Percentiles rank a stretch among this genome's conserved stretches.
These are phyloP conservation scores for Platichthys flesus DNA, from an alignment of 2,113 vertebrate species.

Conservation along the genomic window DNA sequence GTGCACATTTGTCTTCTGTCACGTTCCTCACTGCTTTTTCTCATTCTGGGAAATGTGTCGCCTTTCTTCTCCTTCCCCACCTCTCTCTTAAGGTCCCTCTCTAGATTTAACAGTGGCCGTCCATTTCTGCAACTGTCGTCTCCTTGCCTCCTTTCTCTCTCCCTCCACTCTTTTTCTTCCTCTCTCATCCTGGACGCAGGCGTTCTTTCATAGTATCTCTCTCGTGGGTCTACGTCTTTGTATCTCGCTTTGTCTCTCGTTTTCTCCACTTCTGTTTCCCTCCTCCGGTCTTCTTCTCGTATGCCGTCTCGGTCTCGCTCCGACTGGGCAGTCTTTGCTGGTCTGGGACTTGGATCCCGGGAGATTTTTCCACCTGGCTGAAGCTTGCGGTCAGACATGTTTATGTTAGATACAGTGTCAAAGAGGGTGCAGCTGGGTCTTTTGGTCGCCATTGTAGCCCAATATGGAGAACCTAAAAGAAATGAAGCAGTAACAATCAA, in stretches of 20 bases:
- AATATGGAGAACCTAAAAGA: slow-evolving; percentile 72
- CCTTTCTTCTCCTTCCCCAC: slow-evolving; percentile 56
- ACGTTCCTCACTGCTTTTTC: slow-evolving; percentile 45
- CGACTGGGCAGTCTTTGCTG: slow-evolving; percentile 41
- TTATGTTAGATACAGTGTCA: slow-evolving; percentile 65
- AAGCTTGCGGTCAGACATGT: slow-evolving; percentile 61
- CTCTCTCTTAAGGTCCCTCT: slow-evolving; percentile 16
- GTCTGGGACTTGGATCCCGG: slow-evolving; percentile 69
- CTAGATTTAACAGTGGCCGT: slow-evolving; percentile 31
- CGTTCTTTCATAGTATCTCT: slow-evolving; percentile 43
- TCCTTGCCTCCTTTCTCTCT: slow-evolving; percentile 49
- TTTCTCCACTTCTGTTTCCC: slow-evolving; percentile 61
- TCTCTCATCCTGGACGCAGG: slow-evolving; percentile 43
- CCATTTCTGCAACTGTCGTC: slow-evolving; percentile 48
- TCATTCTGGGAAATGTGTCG: slow-evolving; percentile 77
- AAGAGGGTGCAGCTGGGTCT: slow-evolving; percentile 65
- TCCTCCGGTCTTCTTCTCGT: slow-evolving; percentile 58
- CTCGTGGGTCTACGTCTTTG: slow-evolving; percentile 46
- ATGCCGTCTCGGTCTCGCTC: slow-evolving; percentile 56
- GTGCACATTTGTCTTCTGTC: slow-evolving; percentile 8
- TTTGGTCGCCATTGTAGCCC: slow-evolving; percentile 80
- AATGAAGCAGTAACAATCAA: not conserved
- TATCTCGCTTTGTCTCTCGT: slow-evolving; percentile 52
- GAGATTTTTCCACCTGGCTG: slow-evolving; percentile 65
- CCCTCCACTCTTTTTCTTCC: slow-evolving; percentile 51